Percentiles rank a stretch among this genome's conserved stretches.
Conservation (phyloP, 1,140 invertebrate genomes). For the Saccostrea echinata region DNA sequence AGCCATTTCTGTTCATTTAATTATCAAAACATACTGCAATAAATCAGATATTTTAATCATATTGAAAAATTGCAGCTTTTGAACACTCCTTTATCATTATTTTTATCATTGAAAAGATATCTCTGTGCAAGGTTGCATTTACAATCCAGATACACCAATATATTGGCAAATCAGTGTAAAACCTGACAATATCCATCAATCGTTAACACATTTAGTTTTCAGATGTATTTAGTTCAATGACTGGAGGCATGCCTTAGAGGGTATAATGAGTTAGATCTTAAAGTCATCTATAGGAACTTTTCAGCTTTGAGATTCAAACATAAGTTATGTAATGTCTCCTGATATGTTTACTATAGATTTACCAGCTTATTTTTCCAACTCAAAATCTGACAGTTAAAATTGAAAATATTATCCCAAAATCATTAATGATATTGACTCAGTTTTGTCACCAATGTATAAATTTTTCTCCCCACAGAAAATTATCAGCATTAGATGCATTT, state of each 20-base stretch:
- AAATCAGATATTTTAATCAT: neutral
- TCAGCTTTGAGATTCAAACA: slow-evolving; percentile 5
- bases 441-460: neutral
- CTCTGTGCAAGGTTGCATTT: too few species aligned
- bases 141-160: too few species aligned
- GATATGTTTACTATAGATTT: slow-evolving; percentile 27
- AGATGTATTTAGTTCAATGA: too few species aligned
- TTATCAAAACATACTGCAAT: neutral
- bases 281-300: neutral
- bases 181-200: too few species aligned
- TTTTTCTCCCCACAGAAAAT: slow-evolving; percentile 4
- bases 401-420: slow-evolving; percentile 12
- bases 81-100: neutral
- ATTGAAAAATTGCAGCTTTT: neutral
- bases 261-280: neutral
- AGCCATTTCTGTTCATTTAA: neutral
- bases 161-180: too few species aligned
- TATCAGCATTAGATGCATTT: neutral
- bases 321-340: slow-evolving; percentile 1
- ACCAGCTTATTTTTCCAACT: neutral
- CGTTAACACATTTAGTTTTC: too few species aligned
- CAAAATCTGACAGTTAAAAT: slow-evolving; percentile 3
- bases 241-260: too few species aligned
- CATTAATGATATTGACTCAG: neutral
- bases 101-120: too few species aligned